A percentile compares a stretch with the other conserved stretches of the same genome.
These are phyloP conservation scores for Ptychadena robeensis DNA, from an alignment of 2,797 vertebrate species.

Conservation along the genomic window DNA sequence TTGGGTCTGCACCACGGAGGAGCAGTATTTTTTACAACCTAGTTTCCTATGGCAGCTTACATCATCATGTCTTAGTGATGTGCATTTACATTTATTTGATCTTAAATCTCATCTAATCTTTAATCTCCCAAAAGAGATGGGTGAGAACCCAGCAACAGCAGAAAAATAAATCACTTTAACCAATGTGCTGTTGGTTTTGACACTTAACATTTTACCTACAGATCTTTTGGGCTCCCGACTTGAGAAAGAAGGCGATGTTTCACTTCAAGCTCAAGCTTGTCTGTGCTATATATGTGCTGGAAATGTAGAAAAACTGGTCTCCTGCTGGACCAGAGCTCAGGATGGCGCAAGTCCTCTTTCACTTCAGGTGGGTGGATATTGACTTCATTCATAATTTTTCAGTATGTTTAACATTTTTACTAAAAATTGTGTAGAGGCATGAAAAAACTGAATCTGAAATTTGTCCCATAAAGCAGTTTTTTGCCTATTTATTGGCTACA, in stretches of 20 bases:
- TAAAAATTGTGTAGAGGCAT: not conserved
- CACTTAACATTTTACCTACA: slow-evolving; percentile 62
- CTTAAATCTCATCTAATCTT: too few relatives aligned
- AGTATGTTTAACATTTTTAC: not conserved
- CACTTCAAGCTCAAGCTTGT: slow-evolving; percentile 87
- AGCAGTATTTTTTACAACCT: too few relatives aligned
- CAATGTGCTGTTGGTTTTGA: not conserved
- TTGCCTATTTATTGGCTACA: too few relatives aligned
- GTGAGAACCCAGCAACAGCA: not conserved
- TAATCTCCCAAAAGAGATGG: too few relatives aligned
- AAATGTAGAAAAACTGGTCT: slow-evolving; percentile 91
- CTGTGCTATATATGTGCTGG: slow-evolving; percentile 96
- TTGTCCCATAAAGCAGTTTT: too few relatives aligned
- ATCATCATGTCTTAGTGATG: too few relatives aligned
- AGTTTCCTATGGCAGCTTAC: too few relatives aligned
- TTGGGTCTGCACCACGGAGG: too few relatives aligned
- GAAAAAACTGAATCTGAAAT: not conserved
- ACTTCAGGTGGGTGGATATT: slow-evolving; percentile 83
- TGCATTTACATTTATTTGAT: too few relatives aligned
- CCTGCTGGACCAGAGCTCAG: slow-evolving; percentile 89
- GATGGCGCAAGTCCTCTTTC: slow-evolving; percentile 82
- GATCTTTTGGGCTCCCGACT: slow-evolving; percentile 89
- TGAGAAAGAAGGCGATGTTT: slow-evolving; percentile 80
- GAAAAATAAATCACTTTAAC: not conserved
- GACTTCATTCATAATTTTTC: not conserved